Evolutionary conservation across 2,113 vertebrate species (phyloP).

Genomic region (Oryctolagus cuniculus): DNA sequence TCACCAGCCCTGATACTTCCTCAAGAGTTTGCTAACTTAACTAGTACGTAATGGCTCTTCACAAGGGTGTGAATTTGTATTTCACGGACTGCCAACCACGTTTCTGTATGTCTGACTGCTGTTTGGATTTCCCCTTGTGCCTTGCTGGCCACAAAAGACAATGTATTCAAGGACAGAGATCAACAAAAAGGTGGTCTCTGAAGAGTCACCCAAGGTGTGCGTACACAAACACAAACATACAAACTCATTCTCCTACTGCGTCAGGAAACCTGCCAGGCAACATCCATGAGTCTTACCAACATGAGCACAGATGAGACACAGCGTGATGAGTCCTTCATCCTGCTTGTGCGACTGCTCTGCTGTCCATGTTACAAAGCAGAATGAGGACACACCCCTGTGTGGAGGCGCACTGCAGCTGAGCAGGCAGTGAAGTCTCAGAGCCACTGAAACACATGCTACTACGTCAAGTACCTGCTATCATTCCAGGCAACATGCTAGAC

Average conservation of each 20-base stretch:
- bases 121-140: neutral
- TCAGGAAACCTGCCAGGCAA: neutral
- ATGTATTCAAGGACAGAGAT: neutral
- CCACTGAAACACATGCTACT: neutral
- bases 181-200: neutral
- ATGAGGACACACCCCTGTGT: fast-evolving
- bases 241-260: neutral
- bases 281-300: neutral
- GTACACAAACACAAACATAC: neutral
- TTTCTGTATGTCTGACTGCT: neutral
- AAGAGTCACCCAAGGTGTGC: neutral
- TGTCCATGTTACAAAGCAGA: neutral
- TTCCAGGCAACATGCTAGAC: neutral
- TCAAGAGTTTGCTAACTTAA: conserved; percentile 11
- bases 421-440: neutral
- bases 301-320: neutral
- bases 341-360: neutral
- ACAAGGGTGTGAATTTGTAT: neutral
- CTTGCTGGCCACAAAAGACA: neutral
- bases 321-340: neutral
- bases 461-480: neutral
- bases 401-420: neutral
- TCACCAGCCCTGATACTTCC: neutral
- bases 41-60: neutral
- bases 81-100: neutral